These are phyloP conservation scores for Marronus borbonicus DNA, from an alignment of 2,888 invertebrate species.

Conservation along the genomic window DNA sequence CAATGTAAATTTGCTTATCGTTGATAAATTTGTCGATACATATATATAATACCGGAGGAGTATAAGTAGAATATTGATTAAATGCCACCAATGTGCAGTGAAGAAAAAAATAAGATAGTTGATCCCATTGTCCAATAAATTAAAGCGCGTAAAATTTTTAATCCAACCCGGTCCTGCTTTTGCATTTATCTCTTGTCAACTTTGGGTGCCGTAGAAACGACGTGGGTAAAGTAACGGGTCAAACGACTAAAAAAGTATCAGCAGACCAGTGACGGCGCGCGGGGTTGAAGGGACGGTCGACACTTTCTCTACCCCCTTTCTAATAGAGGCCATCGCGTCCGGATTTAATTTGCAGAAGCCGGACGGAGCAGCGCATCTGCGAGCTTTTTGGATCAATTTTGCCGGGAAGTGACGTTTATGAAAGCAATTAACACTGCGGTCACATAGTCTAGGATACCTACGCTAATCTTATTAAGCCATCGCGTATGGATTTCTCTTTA, in stretches of 20 bases:
- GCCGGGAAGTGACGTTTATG: constrained; percentile 47
- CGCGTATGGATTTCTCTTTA: constrained; percentile 32
- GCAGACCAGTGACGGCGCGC: background rate
- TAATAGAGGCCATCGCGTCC: constrained; percentile 39
- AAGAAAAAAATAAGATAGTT: too few relatives aligned
- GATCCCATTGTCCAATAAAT: too few relatives aligned
- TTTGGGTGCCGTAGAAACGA: background rate
- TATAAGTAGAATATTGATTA: too few relatives aligned
- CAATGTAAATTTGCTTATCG: too few relatives aligned
- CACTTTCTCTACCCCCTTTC: constrained; percentile 10
- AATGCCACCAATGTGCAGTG: too few relatives aligned
- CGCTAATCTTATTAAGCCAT: constrained; percentile 30
- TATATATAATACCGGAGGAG: too few relatives aligned
- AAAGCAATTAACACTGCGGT: constrained; percentile 48
- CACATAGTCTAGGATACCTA: constrained; percentile 46
- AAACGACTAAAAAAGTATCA: background rate
- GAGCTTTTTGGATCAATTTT: constrained; percentile 45
- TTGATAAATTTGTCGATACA: too few relatives aligned
- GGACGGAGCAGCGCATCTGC: constrained; percentile 7
- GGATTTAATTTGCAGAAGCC: constrained; percentile 45
- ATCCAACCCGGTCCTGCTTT: background rate
- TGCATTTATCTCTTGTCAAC: constrained; percentile 1
- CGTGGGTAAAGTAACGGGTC: constrained; percentile 23
- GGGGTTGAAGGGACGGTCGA: background rate
- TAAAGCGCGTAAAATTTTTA: background rate